Evolutionary conservation across 2,797 vertebrate genomes (phyloP), one percentile per base, ranked within the genome.

Genomic region (Pseudochromis fuscus): DNA sequence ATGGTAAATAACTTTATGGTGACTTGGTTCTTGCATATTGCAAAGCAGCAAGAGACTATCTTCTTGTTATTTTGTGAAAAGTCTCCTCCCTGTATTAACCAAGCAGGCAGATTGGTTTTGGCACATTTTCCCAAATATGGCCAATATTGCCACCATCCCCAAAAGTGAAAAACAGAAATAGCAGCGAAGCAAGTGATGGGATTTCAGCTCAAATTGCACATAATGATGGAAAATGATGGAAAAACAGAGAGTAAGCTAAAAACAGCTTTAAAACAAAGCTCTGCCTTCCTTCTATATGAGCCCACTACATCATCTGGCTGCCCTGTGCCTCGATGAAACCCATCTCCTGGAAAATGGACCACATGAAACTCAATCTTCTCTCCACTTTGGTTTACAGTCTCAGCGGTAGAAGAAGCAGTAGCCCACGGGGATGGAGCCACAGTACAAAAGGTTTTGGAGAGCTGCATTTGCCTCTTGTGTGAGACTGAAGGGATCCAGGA

Each of bases 401-500:
- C 58, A 30, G 64, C 0, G 27, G 55, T 13, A 35, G 40, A 61
- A 59, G 57, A 50, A 30, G 31, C 37, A n/a, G 67, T 58, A 56
- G 58, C 71, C 42, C 19, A 71, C 30, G 77, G 73, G 69, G 65
- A 77, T 61, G 66, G 4, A 59, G 55, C 53, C 40, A 35, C 67
- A 59, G 21, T 23, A 77, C 79, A 74, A 84, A 79, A 59, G 53
- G 53, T 57, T 64, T 42, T 21, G 64, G 30, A 72, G 66, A 77
- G 37, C 45, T 61, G 33, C 11, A 2, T 71, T 75, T 35, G 60
- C 40, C 25, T 67, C 52, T 65, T 44, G 51, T 33, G 48, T 42
- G 44, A 13, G 33, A 76, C 19, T 53, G 67, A 70, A 59, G 59
- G 77, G 51, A 67, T 85, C 74, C 66, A 72, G 75, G 67, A 70